A percentile compares a stretch with the other conserved stretches of the same genome.
These are phyloP conservation scores for Eclectus roratus DNA, from an alignment of 2,113 vertebrate species.

Conservation along the genomic window DNA sequence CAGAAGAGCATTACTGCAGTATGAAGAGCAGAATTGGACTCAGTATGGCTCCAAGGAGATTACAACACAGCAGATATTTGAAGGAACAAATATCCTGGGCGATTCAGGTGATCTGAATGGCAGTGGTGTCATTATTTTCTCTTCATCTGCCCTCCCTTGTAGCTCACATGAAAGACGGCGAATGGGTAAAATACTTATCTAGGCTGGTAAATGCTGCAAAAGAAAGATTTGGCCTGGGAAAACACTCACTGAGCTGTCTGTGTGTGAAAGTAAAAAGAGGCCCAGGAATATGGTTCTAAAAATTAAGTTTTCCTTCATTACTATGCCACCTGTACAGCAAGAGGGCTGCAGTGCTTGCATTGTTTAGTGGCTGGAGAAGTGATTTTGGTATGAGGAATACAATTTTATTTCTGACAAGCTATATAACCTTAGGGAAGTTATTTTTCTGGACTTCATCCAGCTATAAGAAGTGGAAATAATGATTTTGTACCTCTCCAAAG, in stretches of 20 bases:
- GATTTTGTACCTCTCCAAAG: neutral
- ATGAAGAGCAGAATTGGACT: neutral
- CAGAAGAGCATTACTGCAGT: neutral
- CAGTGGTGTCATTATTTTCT: conserved; percentile 9
- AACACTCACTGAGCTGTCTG: neutral
- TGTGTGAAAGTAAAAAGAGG: neutral
- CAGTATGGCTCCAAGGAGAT: conserved; percentile 3
- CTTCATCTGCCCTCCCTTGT: neutral
- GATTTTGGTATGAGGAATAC: neutral
- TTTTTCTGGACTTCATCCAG: neutral
- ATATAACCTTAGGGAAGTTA: neutral
- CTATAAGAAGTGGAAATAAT: neutral
- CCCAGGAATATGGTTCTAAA: neutral
- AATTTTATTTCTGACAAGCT: conserved; percentile 12
- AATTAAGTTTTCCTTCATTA: neutral
- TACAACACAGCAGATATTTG: conserved; percentile 19
- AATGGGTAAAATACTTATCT: neutral
- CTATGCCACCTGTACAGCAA: neutral
- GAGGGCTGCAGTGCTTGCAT: neutral
- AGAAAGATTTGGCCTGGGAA: neutral
- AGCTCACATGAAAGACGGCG: neutral
- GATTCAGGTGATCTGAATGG: neutral
- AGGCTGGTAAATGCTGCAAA: neutral
- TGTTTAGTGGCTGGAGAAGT: neutral
- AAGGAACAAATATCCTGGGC: neutral